Evolutionary conservation across 2,113 vertebrate genomes (phyloP), one percentile per base, ranked within the genome.

Genomic region (Tachysurus fulvidraco): DNA sequence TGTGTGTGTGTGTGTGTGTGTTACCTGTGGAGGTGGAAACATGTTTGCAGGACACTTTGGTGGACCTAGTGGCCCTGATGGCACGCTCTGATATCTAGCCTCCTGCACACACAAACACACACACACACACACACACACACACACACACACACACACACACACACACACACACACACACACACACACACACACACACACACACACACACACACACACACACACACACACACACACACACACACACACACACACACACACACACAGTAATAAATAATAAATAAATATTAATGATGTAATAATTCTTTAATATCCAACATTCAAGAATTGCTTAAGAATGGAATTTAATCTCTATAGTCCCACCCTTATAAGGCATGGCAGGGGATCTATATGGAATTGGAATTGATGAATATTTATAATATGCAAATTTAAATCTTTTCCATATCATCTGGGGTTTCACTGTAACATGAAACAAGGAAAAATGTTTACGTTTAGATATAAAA

Each of bases 101-200:
- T 62, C 79, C 79, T 81, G 36, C 10, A n/a, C 6, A 41, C 10
- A 44, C 83, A 74, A 25, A 52, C 62, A 89, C 50, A 55, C 81
- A 59, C 28, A 83, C 65, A 54, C 36, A 78, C 74, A 64, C 36
- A 86, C 80, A 78, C 28, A 83, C 83, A 80, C 50, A 79, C 62
- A 73, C 52, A 54, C 71, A 74, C 28, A 62, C 46, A 50, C 46
- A 9, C 46, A 50, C 8, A 7, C 46, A 50, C 7, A n/a, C n/a
- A n/a, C n/a, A n/a, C n/a, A n/a, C n/a, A n/a, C n/a, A n/a, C n/a
- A n/a, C n/a, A n/a, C n/a, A n/a, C n/a, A n/a, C n/a, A n/a, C n/a
- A n/a, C 83, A 80, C 50, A 79, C 62, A 73, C 50, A 54, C 77
- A n/a, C 50, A 52, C 50, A 83, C 71, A 88, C 4, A 9, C 54